phyloP scores from a whole-genome alignment of 2,797 vertebrate genomes.

The Gobionotothen gibberifrons region DNA sequence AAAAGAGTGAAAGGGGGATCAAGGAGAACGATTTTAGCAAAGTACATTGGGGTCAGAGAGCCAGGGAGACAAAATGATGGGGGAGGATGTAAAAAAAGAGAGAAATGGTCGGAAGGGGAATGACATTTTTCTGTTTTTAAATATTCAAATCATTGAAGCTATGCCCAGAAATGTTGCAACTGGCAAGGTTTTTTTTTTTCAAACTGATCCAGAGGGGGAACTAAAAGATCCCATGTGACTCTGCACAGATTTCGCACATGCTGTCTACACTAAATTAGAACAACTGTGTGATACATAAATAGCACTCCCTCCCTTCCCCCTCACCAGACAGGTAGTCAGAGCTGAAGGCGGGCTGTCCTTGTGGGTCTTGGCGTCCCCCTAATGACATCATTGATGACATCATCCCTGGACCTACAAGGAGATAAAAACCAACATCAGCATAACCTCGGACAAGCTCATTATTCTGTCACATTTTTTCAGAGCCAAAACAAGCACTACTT shows the following conservation, averaged over 20 bases:
- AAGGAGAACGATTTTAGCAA: background rate
- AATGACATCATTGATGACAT: constrained; percentile 75
- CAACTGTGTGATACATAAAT: background rate
- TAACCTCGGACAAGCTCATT: background rate
- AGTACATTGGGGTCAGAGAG: background rate
- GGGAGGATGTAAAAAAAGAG: background rate
- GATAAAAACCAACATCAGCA: constrained; percentile 17
- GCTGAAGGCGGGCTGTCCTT: constrained; percentile 75
- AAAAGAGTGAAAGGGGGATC: background rate
- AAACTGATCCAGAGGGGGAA: background rate
- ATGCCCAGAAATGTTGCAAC: background rate
- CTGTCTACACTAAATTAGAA: background rate
- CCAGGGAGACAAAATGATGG: constrained; percentile 9
- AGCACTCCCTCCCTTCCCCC: constrained; percentile 22
- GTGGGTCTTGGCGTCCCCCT: constrained; percentile 73
- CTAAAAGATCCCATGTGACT: background rate
- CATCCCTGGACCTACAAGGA: constrained; percentile 66
- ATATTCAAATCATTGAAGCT: background rate
- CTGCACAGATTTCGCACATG: background rate
- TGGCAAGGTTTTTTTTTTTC: background rate
- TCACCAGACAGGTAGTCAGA: constrained; percentile 83
- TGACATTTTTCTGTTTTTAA: background rate
- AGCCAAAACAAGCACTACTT: background rate
- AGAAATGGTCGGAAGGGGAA: constrained; percentile 6
- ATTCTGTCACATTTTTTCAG: background rate